Conservation (phyloP, 2,888 invertebrate genomes). For the Physocephala rufipes region DNA sequence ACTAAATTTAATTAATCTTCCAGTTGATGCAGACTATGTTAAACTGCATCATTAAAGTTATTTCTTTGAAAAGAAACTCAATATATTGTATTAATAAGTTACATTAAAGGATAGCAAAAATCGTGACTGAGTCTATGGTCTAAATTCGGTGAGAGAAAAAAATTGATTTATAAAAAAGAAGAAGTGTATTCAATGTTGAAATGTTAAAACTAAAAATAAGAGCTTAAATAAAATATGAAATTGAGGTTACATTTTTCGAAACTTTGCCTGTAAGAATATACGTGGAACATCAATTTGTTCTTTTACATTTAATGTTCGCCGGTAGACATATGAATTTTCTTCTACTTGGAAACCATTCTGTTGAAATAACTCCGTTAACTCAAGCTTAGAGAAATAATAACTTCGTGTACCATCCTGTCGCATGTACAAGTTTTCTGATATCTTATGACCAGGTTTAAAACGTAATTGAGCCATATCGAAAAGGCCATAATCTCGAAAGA, state of each 20-base stretch:
- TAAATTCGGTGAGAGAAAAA: conserved; percentile 21
- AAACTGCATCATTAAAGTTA: background rate
- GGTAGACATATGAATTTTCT: conserved; percentile 80
- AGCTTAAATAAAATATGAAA: conserved; percentile 36
- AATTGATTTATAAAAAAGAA: conserved; percentile 30
- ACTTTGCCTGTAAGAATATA: conserved; percentile 93
- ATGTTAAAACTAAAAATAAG: conserved; percentile 42
- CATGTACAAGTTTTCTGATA: conserved; percentile 92
- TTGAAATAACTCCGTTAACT: conserved; percentile 73
- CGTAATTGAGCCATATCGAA: conserved; percentile 96
- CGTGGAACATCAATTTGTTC: conserved; percentile 91
- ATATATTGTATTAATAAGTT: background rate
- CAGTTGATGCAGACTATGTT: no score
- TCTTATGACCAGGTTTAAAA: conserved; percentile 92
- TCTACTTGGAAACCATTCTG: conserved; percentile 76
- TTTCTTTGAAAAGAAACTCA: background rate
- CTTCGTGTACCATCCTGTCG: conserved; percentile 95
- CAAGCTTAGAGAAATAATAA: conserved; percentile 82
- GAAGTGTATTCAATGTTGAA: conserved; percentile 60
- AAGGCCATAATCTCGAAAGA: conserved; percentile 93
- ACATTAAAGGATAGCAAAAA: conserved; percentile 5
- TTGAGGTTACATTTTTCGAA: conserved; percentile 66
- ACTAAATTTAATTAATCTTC: no score
- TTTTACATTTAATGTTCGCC: conserved; percentile 91
- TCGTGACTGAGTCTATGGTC: conserved; percentile 1